These are phyloP conservation scores for Metacarcinus magister DNA, from an alignment of 2,888 invertebrate genomes.

Conservation along the genomic window DNA sequence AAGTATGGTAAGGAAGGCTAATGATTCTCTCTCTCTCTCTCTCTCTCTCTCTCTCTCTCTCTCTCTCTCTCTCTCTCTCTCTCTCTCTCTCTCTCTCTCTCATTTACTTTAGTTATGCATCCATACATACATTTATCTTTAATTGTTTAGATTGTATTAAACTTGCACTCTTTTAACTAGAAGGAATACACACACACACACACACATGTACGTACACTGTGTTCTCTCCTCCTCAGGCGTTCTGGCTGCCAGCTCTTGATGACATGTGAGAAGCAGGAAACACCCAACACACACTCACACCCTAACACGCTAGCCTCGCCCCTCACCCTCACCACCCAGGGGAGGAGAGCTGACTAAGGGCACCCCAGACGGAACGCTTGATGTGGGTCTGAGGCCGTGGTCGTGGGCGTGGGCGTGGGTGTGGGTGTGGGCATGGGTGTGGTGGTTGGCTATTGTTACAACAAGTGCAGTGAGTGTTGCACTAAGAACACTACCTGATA, in stretches of 20 bases:
- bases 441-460: not conserved
- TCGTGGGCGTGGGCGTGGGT: not conserved
- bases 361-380: not conserved
- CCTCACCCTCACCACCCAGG: not conserved
- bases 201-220: not conserved
- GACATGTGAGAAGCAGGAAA: constrained; percentile 85
- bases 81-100: too few relatives aligned
- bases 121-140: too few relatives aligned
- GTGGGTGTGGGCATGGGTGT: too few relatives aligned
- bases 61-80: too few relatives aligned
- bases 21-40: constrained; percentile 62
- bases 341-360: not conserved
- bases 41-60: not conserved
- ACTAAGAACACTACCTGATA: not conserved
- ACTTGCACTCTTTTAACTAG: not conserved
- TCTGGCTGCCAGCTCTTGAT: constrained; percentile 94
- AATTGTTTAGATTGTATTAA: too few relatives aligned
- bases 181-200: not conserved
- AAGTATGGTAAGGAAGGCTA: constrained; percentile 95
- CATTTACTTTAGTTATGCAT: too few relatives aligned
- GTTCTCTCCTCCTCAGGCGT: constrained; percentile 85
- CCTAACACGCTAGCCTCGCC: not conserved
- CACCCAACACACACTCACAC: constrained; percentile 16
- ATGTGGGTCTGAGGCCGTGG: not conserved
- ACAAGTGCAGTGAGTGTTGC: not conserved